Evolutionary conservation across 2,797 vertebrate species (phyloP).

Genomic region (Spea hammondii): DNA sequence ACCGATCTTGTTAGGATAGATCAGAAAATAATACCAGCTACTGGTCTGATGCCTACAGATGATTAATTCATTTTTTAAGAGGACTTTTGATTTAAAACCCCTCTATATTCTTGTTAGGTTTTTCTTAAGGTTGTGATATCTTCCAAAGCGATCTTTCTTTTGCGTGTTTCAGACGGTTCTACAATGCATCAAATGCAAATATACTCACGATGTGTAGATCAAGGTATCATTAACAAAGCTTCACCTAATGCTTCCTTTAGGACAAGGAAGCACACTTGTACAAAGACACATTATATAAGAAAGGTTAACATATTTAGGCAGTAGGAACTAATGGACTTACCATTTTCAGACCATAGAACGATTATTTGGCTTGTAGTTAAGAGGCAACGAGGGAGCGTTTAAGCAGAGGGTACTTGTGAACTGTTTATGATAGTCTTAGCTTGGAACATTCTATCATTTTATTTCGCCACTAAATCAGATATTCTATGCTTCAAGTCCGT

Average conservation of each 20-base stretch:
- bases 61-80: slow-evolving; percentile 32
- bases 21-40: slow-evolving; percentile 29
- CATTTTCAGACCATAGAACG: slow-evolving; percentile 66
- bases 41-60: slow-evolving; percentile 14
- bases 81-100: slow-evolving; percentile 37
- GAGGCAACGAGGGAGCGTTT: slow-evolving; percentile 68
- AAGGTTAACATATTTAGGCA: slow-evolving; percentile 66
- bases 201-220: slow-evolving; percentile 21
- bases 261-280: slow-evolving; percentile 55
- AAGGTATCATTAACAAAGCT: slow-evolving; percentile 41
- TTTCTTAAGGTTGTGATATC: slow-evolving; percentile 31
- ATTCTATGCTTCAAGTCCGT: slow-evolving; percentile 49
- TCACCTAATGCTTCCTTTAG: slow-evolving; percentile 37
- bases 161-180: slow-evolving; percentile 10
- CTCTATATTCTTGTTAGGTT: slow-evolving; percentile 9
- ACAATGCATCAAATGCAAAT: slow-evolving; percentile 22
- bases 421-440: slow-evolving; percentile 67
- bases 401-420: slow-evolving; percentile 65
- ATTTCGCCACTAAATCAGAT: slow-evolving; percentile 69
- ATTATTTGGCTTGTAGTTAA: slow-evolving; percentile 68
- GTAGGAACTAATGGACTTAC: slow-evolving; percentile 66
- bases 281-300: slow-evolving; percentile 50
- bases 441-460: slow-evolving; percentile 67
- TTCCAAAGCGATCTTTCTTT: slow-evolving; percentile 34
- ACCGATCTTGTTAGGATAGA: slow-evolving; percentile 33